These are phyloP conservation scores for Hydrozoanthus gracilis DNA, from an alignment of 92 coral and sea anemone genomes.

Conservation along the genomic window DNA sequence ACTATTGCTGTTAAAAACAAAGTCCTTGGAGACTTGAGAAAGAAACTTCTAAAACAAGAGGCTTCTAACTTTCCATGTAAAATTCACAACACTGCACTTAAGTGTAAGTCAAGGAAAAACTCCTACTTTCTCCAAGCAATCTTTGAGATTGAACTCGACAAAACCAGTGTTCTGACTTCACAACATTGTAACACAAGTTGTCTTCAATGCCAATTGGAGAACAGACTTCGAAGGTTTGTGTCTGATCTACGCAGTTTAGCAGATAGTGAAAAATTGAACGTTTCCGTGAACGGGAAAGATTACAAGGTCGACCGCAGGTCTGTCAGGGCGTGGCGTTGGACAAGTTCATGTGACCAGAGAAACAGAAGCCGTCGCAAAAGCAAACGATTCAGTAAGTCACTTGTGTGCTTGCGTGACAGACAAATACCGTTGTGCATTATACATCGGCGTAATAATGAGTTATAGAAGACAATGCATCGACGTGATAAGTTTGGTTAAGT, in stretches of 20 bases:
- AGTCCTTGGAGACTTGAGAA: slow-evolving; percentile 67
- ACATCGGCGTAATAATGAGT: background rate
- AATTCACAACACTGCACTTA: slow-evolving; percentile 60
- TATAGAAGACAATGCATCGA: background rate
- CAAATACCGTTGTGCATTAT: background rate
- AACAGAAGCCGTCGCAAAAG: slow-evolving; percentile 59
- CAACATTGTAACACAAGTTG: slow-evolving; percentile 80
- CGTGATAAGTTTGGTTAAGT: background rate
- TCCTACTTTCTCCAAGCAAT: slow-evolving; percentile 54
- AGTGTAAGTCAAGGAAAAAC: slow-evolving; percentile 61
- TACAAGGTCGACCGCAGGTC: slow-evolving; percentile 63
- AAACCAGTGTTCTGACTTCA: slow-evolving; percentile 64
- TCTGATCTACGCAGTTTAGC: slow-evolving; percentile 72
- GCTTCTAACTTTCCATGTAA: slow-evolving; percentile 86
- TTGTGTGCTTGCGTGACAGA: background rate
- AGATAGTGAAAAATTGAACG: slow-evolving; percentile 65
- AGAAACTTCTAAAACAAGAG: slow-evolving; percentile 71
- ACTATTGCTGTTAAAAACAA: slow-evolving; percentile 36
- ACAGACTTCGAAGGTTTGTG: slow-evolving; percentile 75
- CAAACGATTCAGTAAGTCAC: slow-evolving; percentile 61
- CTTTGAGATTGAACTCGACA: slow-evolving; percentile 78
- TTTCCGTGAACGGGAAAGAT: slow-evolving; percentile 73
- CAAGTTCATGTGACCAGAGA: slow-evolving; percentile 51
- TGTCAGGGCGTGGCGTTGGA: slow-evolving; percentile 56
- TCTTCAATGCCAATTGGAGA: slow-evolving; percentile 81